Evolutionary conservation across 1,140 invertebrate genomes (phyloP), one percentile per base, ranked within the genome.

Genomic region (Drosophila azteca): DNA sequence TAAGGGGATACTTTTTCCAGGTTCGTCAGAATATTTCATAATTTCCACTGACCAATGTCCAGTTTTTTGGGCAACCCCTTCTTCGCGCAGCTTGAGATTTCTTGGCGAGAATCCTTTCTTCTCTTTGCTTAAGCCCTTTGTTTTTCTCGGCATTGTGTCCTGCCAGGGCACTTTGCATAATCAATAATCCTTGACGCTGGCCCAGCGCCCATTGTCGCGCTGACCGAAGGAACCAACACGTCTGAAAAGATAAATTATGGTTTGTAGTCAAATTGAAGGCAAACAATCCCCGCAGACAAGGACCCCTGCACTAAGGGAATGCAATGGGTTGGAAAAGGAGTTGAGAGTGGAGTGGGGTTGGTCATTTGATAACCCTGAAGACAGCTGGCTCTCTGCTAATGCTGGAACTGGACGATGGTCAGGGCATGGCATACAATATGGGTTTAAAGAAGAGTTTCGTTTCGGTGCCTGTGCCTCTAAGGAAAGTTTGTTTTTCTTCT

Each of bases 241-340:
- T 87, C 79, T 79, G 79, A 90, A 90, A 90, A 88, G 77, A 91
- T 91, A 91, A 91, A 91, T 91, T 91, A 91, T 91, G 90, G 90
- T 91, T 91, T 91, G 82, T 90, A 91, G 90, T 90, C 90, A 90
- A 91, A 90, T 91, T 89, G 82, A 83, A 90, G 84, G 68, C 89
- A 90, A 90, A 87, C 82, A 90, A 90, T 85, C 89, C 82, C n/a
- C 35, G 35, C 31, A 29, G 79, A 79, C 79, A 84, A 80, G 72
- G 59, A 55, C 41, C 24, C 29, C 24, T 24, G 15, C 39, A 20
- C 24, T 24, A 15, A 53, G 41, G 67, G 43, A 73, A 63, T 73
- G 70, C 70, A 73, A 72, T 70, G 54, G 70, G 59, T 20, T 52
- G 69, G 69, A 73, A 51, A 39, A 11, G 35, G 35, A 13, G 35